These are phyloP conservation scores for Acronicta leporina DNA, from an alignment of 2,888 invertebrate genomes.

Conservation along the genomic window DNA sequence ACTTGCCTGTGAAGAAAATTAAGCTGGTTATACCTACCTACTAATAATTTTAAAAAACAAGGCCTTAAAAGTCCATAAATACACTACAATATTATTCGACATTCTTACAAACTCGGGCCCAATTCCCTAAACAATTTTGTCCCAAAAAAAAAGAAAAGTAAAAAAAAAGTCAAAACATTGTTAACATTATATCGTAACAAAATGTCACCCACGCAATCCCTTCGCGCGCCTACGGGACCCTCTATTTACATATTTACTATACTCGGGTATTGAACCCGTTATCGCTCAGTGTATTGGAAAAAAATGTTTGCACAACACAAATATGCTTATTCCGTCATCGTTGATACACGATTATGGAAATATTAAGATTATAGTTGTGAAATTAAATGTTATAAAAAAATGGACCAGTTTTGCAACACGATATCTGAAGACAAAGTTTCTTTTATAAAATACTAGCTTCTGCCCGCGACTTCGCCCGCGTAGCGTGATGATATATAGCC, in stretches of 20 bases:
- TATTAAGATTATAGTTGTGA: conserved; percentile 36
- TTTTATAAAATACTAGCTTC: no score
- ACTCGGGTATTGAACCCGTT: conserved; percentile 72
- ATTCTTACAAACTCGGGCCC: conserved; percentile 14
- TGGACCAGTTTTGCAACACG: not conserved
- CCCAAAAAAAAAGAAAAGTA: conserved; percentile 18
- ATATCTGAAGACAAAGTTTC: no score
- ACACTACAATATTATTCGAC: conserved; percentile 3
- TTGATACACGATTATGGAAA: conserved; percentile 30
- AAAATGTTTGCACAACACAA: conserved; percentile 65
- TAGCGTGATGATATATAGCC: no score
- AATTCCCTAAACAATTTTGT: conserved; percentile 34
- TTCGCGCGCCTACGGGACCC: conserved; percentile 44
- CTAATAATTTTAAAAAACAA: no score
- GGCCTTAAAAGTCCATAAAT: not conserved
- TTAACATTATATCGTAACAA: conserved; percentile 56
- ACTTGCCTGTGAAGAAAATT: no score
- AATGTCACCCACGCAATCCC: conserved; percentile 61
- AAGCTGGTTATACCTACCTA: no score
- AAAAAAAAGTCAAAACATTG: conserved; percentile 45
- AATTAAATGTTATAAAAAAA: conserved; percentile 24
- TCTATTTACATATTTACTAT: conserved; percentile 66
- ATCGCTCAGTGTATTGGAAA: conserved; percentile 66
- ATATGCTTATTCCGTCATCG: conserved; percentile 59
- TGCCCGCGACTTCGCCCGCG: no score